These are phyloP conservation scores for Pristionchus entomophagus DNA, from an alignment of 2,888 invertebrate species.

Conservation along the genomic window DNA sequence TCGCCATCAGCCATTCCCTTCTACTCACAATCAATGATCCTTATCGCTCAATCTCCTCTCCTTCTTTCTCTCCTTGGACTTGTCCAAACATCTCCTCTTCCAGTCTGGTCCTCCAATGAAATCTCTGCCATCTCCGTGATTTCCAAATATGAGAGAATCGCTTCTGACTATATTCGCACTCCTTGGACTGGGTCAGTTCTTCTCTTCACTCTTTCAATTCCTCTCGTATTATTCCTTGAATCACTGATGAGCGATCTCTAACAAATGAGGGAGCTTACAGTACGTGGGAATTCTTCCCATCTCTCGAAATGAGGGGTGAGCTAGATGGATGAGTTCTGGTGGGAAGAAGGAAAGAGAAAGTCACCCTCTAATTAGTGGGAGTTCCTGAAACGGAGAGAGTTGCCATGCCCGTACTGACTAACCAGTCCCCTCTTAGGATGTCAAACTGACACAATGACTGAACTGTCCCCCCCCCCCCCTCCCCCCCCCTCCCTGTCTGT, in stretches of 20 bases:
- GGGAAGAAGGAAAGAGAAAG: constrained; percentile 8
- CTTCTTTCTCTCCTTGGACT: background rate
- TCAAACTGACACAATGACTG: background rate
- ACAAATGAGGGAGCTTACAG: no score
- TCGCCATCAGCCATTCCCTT: background rate
- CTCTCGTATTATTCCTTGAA: background rate
- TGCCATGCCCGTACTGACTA: background rate
- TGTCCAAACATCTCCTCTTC: background rate
- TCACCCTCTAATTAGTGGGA: constrained; percentile 6
- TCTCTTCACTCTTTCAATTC: background rate
- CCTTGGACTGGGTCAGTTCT: background rate
- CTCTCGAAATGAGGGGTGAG: background rate
- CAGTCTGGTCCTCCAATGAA: constrained; percentile 13
- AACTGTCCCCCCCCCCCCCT: background rate
- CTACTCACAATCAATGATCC: background rate
- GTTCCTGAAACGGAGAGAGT: constrained; percentile 35
- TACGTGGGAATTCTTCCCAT: background rate
- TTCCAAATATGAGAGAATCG: background rate
- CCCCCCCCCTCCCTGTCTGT: no score
- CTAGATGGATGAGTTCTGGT: background rate
- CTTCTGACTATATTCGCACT: background rate
- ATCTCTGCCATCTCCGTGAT: background rate
- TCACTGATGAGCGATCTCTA: background rate
- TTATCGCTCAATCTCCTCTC: background rate
- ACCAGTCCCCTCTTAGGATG: constrained; percentile 20